These are phyloP conservation scores for Manacus vitellinus DNA, from an alignment of 2,113 vertebrate genomes.

Conservation along the genomic window DNA sequence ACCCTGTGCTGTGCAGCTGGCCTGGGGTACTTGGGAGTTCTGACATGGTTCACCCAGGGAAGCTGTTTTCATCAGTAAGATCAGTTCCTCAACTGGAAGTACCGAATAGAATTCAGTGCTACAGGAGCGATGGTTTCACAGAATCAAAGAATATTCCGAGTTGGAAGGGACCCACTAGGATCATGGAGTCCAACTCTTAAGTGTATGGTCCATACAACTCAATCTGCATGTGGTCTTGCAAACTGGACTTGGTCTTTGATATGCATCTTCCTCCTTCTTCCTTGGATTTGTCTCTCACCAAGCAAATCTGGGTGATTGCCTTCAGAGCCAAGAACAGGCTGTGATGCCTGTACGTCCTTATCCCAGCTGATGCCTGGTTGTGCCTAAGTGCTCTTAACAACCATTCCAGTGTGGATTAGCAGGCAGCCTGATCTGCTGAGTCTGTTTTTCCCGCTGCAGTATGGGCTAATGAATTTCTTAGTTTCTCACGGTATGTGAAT, in stretches of 20 bases:
- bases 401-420: neutral
- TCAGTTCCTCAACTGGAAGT: neutral
- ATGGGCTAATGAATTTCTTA: neutral
- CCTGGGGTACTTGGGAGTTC: fast-evolving
- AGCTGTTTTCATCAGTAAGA: neutral
- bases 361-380: neutral
- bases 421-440: neutral
- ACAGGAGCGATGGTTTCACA: neutral
- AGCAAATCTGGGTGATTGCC: neutral
- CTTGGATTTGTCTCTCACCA: neutral
- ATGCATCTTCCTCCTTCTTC: neutral
- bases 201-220: neutral
- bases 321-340: neutral
- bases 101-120: neutral
- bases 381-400: neutral
- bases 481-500: neutral
- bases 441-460: neutral
- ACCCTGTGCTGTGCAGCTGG: neutral
- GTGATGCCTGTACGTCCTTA: fast-evolving
- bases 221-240: fast-evolving
- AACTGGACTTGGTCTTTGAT: neutral
- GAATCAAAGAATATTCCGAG: neutral
- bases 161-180: neutral
- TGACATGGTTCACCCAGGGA: neutral
- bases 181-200: neutral